Evolutionary conservation across 2,797 vertebrate genomes (phyloP), one percentile per base, ranked within the genome.

Genomic region (Chelon auratus): DNA sequence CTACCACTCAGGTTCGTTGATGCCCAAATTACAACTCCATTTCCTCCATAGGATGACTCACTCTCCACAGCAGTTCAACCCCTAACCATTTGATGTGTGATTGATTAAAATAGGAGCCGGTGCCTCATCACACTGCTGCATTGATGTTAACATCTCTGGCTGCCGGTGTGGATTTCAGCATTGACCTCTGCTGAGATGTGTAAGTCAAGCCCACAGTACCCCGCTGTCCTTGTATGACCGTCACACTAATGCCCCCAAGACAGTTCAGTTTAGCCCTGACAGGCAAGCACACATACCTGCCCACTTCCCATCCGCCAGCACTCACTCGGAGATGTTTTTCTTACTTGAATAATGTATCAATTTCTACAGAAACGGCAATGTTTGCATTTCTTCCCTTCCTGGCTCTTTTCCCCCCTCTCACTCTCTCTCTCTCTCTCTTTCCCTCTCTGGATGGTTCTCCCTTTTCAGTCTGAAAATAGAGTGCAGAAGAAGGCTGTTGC

Each of bases 401-500:
- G 61, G 24, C 81, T 78, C 73, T 72, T 75, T 73, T 61, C 61
- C 24, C 24, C 66, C 13, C 42, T 43, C 74, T 68, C 58, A 20
- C 77, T 62, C 40, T n/a, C 80, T 75, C 1, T 1, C 42, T 43
- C 42, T 45, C 43, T 45, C 43, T 45, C 17, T 17, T 17, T 45
- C 83, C 80, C 82, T 85, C 88, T 89, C 88, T 92, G 78, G 86
- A 92, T 89, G 80, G 73, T 90, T 93, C 88, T 91, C 89, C 79
- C 83, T 90, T 93, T 91, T 89, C 90, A 80, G 90, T 92, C 93
- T 93, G 91, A 94, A 94, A 93, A 94, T 93, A 93, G 93, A 93
- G 92, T 92, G 91, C 92, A 91, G 94, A 93, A 93, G 91, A 94
- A 93, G 93, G 93, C 93, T 93, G 94, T 95, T 95, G 94, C 94